phyloP scores from a whole-genome alignment of 2,113 vertebrate genomes.

The Xiphorhynchus elegans region DNA sequence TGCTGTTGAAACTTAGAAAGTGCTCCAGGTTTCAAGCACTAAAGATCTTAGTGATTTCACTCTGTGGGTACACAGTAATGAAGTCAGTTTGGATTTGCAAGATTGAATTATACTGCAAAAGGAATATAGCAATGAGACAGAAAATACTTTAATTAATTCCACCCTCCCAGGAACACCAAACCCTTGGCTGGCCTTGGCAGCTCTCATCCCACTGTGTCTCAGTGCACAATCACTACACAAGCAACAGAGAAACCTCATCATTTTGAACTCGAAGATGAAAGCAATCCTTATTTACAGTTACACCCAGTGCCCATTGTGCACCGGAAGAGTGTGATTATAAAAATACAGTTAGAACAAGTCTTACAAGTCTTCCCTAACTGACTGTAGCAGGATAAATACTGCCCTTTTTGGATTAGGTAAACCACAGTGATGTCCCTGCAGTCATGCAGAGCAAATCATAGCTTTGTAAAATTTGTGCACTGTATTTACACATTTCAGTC shows the following conservation, averaged over 20 bases:
- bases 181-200: not conserved
- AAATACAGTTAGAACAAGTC: not conserved
- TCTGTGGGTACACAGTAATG: not conserved
- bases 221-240: not conserved
- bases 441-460: not conserved
- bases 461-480: not conserved
- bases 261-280: not conserved
- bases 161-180: not conserved
- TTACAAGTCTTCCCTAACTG: not conserved
- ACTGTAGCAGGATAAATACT: not conserved
- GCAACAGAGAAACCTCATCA: not conserved
- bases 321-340: not conserved
- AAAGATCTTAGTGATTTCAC: not conserved
- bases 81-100: not conserved
- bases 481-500: not conserved
- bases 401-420: not conserved
- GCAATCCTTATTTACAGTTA: slow-evolving; percentile 14
- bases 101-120: not conserved
- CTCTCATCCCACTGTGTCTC: not conserved
- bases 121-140: not conserved
- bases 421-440: not conserved
- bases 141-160: not conserved
- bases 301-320: not conserved
- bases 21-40: not conserved
- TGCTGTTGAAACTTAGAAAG: not conserved